Conservation (phyloP, 2,888 invertebrate genomes). For the Anagyrus pseudococci region DNA sequence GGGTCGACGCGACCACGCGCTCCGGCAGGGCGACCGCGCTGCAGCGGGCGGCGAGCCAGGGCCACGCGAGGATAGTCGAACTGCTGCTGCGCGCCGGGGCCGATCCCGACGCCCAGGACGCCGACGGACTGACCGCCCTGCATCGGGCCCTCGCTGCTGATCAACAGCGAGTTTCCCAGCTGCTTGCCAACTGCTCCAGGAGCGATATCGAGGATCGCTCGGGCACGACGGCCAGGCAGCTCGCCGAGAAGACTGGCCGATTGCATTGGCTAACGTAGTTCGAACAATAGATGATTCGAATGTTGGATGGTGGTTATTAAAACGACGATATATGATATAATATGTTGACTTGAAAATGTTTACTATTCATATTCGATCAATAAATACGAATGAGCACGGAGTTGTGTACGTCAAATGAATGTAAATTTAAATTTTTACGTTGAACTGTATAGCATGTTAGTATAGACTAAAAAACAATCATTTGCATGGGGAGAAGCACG, state of each 20-base stretch:
- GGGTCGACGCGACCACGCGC: slow-evolving; percentile 76
- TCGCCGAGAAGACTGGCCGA: neutral
- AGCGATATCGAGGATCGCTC: neutral
- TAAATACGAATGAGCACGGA: too few species aligned
- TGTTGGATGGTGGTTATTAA: too few species aligned
- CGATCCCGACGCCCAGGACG: slow-evolving; percentile 70
- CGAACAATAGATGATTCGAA: too few species aligned
- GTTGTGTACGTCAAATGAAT: too few species aligned
- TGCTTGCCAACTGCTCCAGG: neutral
- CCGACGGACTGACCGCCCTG: slow-evolving; percentile 81
- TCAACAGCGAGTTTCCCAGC: too few species aligned
- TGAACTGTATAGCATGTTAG: too few species aligned
- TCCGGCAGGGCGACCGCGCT: slow-evolving; percentile 81
- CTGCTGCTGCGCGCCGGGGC: slow-evolving; percentile 73
- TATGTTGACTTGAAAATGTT: neutral
- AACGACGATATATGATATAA: neutral
- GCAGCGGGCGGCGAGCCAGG: slow-evolving; percentile 81
- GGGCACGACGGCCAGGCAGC: neutral
- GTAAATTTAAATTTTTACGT: too few species aligned
- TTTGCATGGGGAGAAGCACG: too few species aligned
- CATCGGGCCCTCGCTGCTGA: slow-evolving; percentile 73
- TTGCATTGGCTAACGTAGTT: too few species aligned
- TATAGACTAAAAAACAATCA: too few species aligned
- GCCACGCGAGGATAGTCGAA: slow-evolving; percentile 71
- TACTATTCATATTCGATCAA: too few species aligned